Conservation (phyloP, 2,888 invertebrate genomes). For the Notocelia uddmanniana region DNA sequence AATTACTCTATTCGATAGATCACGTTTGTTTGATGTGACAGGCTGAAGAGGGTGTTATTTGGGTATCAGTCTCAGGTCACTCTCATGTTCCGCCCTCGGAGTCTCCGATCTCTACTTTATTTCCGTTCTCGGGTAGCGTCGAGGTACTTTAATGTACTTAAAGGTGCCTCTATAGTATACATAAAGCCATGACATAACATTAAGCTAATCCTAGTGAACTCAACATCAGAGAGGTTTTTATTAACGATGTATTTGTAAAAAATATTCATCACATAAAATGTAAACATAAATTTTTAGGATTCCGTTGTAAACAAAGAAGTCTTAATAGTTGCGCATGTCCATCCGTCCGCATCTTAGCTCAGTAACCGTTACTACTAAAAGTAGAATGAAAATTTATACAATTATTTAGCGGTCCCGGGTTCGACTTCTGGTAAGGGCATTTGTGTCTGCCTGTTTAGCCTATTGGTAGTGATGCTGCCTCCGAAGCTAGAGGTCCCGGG, state of each 20-base stretch:
- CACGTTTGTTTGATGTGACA: conserved; percentile 61
- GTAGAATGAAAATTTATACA: no score
- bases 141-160: conserved; percentile 49
- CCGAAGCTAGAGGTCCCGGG: no score
- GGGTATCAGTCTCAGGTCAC: conserved; percentile 55
- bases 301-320: no score
- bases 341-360: no score
- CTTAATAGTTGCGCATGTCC: no score
- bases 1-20: conserved; percentile 46
- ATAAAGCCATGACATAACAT: conserved; percentile 17
- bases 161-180: conserved; percentile 33
- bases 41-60: conserved; percentile 65
- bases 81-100: conserved; percentile 57
- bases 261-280: no score
- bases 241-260: no score
- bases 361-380: neutral
- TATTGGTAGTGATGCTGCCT: no score
- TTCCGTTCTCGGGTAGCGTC: conserved; percentile 56
- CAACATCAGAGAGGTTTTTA: neutral
- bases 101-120: conserved; percentile 63
- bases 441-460: no score
- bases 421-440: no score
- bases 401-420: no score
- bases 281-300: no score
- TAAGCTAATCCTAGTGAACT: conserved; percentile 3